These are phyloP conservation scores for Zosterops lateralis DNA, from an alignment of 2,113 vertebrate species.

Conservation along the genomic window DNA sequence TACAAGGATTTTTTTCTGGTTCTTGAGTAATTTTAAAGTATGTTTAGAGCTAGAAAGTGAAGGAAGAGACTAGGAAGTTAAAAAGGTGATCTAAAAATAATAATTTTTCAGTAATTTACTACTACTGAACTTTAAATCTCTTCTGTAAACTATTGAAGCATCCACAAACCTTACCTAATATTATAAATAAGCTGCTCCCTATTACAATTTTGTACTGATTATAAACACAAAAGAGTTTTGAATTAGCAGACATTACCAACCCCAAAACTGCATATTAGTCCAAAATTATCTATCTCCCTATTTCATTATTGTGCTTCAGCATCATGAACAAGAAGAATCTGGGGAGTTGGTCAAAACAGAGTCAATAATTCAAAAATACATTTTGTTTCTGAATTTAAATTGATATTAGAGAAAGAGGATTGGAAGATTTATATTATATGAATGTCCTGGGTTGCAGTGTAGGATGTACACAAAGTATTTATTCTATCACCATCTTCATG, in stretches of 20 bases:
- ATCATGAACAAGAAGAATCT: background rate
- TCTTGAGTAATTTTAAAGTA: background rate
- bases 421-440: background rate
- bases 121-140: background rate
- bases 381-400: background rate
- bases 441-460: too few relatives aligned
- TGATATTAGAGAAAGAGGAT: background rate
- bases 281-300: background rate
- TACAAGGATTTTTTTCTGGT: fast-evolving
- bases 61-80: background rate
- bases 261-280: background rate
- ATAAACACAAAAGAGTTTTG: background rate
- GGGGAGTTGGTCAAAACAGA: background rate
- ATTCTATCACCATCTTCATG: too few relatives aligned
- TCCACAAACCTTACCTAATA: background rate
- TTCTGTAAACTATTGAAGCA: background rate
- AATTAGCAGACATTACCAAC: background rate
- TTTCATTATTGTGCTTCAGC: background rate
- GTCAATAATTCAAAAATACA: background rate
- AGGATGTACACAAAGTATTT: too few relatives aligned
- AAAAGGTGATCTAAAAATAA: background rate
- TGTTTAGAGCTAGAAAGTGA: fast-evolving
- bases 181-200: background rate
- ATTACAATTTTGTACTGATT: background rate
- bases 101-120: background rate